Evolutionary conservation across 2,888 invertebrate species (phyloP), one percentile per base, ranked within the genome.

Genomic region (Temnothorax rugatulus): DNA sequence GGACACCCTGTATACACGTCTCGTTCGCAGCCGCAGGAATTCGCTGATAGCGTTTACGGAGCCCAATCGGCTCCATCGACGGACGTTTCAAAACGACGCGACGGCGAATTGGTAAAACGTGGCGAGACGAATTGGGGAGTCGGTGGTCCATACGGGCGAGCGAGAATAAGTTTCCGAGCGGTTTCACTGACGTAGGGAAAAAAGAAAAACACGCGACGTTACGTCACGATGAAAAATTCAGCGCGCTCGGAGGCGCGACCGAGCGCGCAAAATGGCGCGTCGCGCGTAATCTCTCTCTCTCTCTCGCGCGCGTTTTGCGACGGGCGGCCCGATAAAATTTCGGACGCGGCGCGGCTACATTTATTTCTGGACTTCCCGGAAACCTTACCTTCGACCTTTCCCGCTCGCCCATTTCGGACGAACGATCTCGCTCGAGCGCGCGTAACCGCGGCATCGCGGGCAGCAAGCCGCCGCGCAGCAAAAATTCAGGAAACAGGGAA

Each of bases 121-220:
- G 4, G n/a, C 41, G 18, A 8, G 50, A 11, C 4, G 4, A 21
- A 9, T 15, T 7, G 13, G 2, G 7, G 4, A 44, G 9, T 41
- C 73, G 15, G 3, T 4, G 18, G 9, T 25, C 41, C 74, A 29
- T 18, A 44, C 29, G 29, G 44, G 2, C 52, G 34, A 57, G 11
- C 25, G 21, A 25, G 9, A 5, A 4, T n/a, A 15, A 15, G 29
- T n/a, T 11, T 29, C n/a, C 44, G 15, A 1, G 15, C 61, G n/a
- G 15, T 15, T 9, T 8, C 44, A 61, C 29, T 1, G 29, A 25
- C 7, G 25, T 5, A 7, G 34, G 29, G 25, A 21, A 25, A 18
- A 21, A 7, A 21, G 2, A 41, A 54, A 75, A 83, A 74, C 83
- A 75, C 85, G 85, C 77, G 64, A 13, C 41, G 66, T 77, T 77